phyloP scores from a whole-genome alignment of 2,113 vertebrate species.

The Ariopsis seemanni region DNA sequence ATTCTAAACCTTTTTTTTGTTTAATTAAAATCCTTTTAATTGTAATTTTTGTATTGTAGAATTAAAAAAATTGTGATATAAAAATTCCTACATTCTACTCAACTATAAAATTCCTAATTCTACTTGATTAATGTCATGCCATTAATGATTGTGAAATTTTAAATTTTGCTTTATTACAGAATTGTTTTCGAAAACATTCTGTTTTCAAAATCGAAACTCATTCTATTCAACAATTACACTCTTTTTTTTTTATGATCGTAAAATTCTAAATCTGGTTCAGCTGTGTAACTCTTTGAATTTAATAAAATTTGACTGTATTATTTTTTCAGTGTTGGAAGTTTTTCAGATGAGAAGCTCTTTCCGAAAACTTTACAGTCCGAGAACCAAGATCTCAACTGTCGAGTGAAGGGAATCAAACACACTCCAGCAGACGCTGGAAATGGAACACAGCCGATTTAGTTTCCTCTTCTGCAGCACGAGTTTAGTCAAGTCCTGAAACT shows the following conservation, averaged over 20 bases:
- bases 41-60: not conserved
- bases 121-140: not conserved
- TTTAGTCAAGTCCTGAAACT: not conserved
- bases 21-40: not conserved
- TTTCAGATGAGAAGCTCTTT: not conserved
- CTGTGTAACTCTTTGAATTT: not conserved
- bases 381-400: not conserved
- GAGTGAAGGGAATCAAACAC: not conserved
- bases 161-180: not conserved
- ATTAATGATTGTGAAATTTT: not conserved
- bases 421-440: not conserved
- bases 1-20: not conserved
- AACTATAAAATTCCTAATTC: not conserved
- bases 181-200: not conserved
- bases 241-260: not conserved
- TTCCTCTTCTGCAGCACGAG: not conserved
- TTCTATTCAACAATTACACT: not conserved
- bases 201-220: not conserved
- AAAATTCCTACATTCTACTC: not conserved
- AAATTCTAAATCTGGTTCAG: not conserved
- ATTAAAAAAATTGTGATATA: not conserved
- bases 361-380: not conserved
- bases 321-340: too few relatives aligned
- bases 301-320: not conserved
- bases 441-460: not conserved